phyloP scores from a whole-genome alignment of 1,140 invertebrate genomes.

The Batillaria attramentaria region DNA sequence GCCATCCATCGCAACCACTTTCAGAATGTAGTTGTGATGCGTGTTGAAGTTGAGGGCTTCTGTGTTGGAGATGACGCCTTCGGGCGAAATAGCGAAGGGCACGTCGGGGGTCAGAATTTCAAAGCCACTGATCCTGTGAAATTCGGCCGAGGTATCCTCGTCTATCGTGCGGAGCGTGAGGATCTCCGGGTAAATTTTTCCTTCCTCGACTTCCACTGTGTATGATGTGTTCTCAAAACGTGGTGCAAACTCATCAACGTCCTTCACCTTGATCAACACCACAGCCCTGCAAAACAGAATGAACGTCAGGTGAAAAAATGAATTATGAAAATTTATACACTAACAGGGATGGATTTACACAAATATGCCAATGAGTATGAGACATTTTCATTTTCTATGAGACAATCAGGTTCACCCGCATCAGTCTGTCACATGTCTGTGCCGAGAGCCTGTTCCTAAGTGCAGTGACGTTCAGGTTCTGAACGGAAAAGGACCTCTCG shows the following conservation, averaged over 20 bases:
- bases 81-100: slow-evolving; percentile 93
- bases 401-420: too few species aligned
- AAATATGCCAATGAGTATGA: neutral
- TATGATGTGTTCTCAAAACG: slow-evolving; percentile 65
- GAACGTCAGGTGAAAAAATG: slow-evolving; percentile 7
- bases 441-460: too few species aligned
- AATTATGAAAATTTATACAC: neutral
- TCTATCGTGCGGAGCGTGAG: slow-evolving; percentile 91
- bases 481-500: too few species aligned
- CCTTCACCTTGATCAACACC: slow-evolving; percentile 94
- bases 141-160: slow-evolving; percentile 91
- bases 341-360: neutral
- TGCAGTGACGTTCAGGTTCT: too few species aligned
- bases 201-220: slow-evolving; percentile 91
- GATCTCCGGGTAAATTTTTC: slow-evolving; percentile 90
- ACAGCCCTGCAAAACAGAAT: slow-evolving; percentile 80
- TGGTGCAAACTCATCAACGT: slow-evolving; percentile 92
- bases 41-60: slow-evolving; percentile 91
- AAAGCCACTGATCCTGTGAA: slow-evolving; percentile 95
- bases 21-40: slow-evolving; percentile 93
- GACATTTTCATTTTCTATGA: too few species aligned
- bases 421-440: too few species aligned
- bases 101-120: slow-evolving; percentile 85
- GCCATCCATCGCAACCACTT: slow-evolving; percentile 95
- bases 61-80: slow-evolving; percentile 92